phyloP scores from a whole-genome alignment of 1,140 invertebrate species.

The Neoseiulus cucumeris region DNA sequence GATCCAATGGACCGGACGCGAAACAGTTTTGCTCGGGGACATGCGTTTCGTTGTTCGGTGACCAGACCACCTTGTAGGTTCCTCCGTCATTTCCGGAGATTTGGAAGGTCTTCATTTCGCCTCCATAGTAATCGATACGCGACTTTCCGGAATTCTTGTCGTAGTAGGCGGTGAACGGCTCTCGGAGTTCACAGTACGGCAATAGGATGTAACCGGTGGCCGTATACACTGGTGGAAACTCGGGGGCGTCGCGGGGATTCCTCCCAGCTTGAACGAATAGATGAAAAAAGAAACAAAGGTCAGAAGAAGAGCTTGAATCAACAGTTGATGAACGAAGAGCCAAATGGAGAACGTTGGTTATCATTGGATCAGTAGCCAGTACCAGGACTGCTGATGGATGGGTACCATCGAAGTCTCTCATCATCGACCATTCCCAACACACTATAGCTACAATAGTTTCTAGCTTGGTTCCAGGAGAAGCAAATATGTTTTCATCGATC shows the following conservation, averaged over 20 bases:
- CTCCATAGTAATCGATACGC: constrained; percentile 84
- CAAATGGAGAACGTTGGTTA: no score
- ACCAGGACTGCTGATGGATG: no score
- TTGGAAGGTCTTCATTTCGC: constrained; percentile 27
- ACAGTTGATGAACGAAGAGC: no score
- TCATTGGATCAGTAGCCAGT: no score
- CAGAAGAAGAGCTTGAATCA: no score
- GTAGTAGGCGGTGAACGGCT: constrained; percentile 69
- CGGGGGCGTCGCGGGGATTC: background rate
- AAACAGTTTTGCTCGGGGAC: background rate
- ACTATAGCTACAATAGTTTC: no score
- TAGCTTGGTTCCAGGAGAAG: no score
- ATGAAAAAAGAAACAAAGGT: no score
- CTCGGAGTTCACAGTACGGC: constrained; percentile 71
- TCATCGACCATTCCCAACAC: no score
- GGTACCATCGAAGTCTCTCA: no score
- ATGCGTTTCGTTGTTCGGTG: background rate
- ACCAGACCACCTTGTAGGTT: constrained; percentile 1
- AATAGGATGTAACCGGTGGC: constrained; percentile 30
- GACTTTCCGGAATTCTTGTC: constrained; percentile 49
- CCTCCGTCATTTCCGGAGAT: background rate
- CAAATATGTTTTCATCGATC: no score
- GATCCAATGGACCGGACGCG: background rate
- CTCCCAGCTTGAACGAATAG: no score
- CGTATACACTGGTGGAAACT: background rate